phyloP scores from a whole-genome alignment of 2,888 invertebrate genomes.

The Xestia xanthographa region DNA sequence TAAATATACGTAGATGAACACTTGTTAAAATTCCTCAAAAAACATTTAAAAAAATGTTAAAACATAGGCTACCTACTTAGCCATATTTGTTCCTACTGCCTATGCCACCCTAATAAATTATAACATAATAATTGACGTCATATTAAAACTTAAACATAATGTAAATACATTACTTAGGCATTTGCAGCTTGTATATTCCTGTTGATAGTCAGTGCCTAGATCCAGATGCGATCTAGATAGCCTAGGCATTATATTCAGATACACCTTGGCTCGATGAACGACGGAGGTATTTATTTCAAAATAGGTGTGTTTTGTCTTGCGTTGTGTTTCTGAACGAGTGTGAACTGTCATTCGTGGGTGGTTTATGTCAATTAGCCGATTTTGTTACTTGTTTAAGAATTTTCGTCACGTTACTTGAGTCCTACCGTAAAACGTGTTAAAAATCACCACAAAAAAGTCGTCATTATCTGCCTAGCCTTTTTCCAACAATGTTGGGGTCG shows the following conservation, averaged over 20 bases:
- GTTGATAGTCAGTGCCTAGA: conserved; percentile 37
- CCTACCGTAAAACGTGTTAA: no score
- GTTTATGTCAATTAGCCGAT: background rate
- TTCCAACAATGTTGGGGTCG: no score
- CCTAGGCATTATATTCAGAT: conserved; percentile 50
- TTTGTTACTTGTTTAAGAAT: background rate
- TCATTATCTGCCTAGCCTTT: no score
- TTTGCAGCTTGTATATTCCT: conserved; percentile 60
- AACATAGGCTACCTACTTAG: background rate
- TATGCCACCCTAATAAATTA: conserved; percentile 19
- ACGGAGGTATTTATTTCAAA: conserved; percentile 19
- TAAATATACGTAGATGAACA: no score
- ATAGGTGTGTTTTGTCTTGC: background rate
- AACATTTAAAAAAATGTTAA: background rate
- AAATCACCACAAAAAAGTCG: no score
- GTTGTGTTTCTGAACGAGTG: background rate
- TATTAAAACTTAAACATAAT: conserved; percentile 50
- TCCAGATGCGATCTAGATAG: conserved; percentile 60
- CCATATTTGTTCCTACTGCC: background rate
- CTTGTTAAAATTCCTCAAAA: conserved; percentile 13
- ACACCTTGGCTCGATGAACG: conserved; percentile 44
- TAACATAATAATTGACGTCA: conserved; percentile 57
- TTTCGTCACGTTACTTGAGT: no score
- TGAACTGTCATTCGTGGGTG: background rate
- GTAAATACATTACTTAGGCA: conserved; percentile 47